Base-by-base conservation (phyloP, 1,140 invertebrate genomes). In the Popillia japonica region DNA sequence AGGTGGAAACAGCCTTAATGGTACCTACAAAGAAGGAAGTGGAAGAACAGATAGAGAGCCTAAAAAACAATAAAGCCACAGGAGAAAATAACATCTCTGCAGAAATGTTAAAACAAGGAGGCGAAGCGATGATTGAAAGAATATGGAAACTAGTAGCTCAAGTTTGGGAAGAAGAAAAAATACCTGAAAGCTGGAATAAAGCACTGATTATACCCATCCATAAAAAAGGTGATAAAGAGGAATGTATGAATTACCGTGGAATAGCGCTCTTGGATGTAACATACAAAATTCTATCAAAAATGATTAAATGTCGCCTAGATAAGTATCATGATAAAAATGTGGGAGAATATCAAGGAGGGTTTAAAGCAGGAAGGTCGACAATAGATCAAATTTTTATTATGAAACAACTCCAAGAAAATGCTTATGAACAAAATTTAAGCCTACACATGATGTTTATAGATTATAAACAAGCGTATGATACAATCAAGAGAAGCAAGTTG, bases 261-360 rank as follows among this genome's bases (percentile, higher is more conserved):
- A 81, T 81, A 22, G 76, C 80, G 9, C 40, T 81, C n/a, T 40
- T 78, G 40, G 73, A 64, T 55, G 76, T 72, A 17, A 44, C 41
- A 64, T 81, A 79, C 34, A 79, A 80, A 75, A 61, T 81, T 22
- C 40, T 79, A 11, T 27, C 44, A 20, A 34, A 14, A 40, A 77
- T 79, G 10, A 41, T 59, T 14, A 48, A 42, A 76, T n/a, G 17
- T 14, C 41, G 44, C 14, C 20, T 55, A 23, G 10, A 17, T 23
- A 76, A 20, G 14, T 76, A 55, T 34, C n/a, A 22, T 20, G 27
- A 76, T n/a, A 23, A 76, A 23, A 23, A 80, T 48, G 55, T 81
- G 23, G 79, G 79, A 73, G 78, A 80, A 42, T 79, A 82, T 59
- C 82, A 81, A 76, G 78, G 72, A 75, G 82, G 78, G 0, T 82